phyloP scores from a whole-genome alignment of 2,113 vertebrate genomes.

The Gymnorhina tibicen region DNA sequence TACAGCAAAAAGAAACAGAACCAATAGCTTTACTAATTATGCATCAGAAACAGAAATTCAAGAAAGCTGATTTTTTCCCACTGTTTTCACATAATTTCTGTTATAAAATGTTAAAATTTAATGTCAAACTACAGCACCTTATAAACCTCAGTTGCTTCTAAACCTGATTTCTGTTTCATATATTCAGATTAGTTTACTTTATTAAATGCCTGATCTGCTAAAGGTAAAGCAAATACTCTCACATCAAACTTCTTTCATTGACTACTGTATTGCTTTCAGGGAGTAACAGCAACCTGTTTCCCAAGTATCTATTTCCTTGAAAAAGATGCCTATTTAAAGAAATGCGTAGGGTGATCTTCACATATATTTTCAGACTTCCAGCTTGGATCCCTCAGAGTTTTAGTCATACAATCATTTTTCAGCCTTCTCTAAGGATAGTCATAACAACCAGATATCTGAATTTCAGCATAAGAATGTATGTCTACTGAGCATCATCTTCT shows the following conservation, averaged over 20 bases:
- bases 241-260: not conserved
- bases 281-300: not conserved
- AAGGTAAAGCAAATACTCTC: not conserved
- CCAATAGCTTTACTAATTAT: not conserved
- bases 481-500: not conserved
- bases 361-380: not conserved
- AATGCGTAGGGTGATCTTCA: not conserved
- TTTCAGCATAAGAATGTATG: not conserved
- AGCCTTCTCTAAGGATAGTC: not conserved
- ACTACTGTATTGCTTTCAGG: not conserved
- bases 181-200: not conserved
- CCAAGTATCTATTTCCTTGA: not conserved
- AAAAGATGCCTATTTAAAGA: slow-evolving; percentile 2
- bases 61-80: not conserved
- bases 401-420: not conserved
- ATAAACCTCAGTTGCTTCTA: not conserved
- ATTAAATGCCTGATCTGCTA: not conserved
- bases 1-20: not conserved
- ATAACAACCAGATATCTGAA: not conserved
- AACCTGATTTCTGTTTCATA: not conserved
- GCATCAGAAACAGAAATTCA: not conserved
- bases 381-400: not conserved
- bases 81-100: not conserved
- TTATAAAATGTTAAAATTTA: not conserved
- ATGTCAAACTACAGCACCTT: not conserved